These are phyloP conservation scores for Spatulosminthurus flaviceps DNA, from an alignment of 2,888 invertebrate genomes.

Conservation along the genomic window DNA sequence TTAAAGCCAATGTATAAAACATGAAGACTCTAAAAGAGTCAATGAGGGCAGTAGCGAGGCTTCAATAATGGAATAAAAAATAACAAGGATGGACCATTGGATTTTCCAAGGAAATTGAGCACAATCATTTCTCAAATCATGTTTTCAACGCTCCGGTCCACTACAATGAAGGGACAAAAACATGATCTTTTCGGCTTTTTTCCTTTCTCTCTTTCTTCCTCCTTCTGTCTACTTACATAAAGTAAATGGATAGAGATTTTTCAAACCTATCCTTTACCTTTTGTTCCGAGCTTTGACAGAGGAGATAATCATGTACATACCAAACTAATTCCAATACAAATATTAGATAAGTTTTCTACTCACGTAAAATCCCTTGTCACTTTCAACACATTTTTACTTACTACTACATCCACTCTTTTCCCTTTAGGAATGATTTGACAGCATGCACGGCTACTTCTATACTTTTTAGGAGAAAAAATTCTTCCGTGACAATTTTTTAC, in stretches of 20 bases:
- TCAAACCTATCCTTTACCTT: background rate
- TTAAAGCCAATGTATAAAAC: background rate
- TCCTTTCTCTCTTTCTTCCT: conserved; percentile 5
- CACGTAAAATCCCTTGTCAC: conserved; percentile 13
- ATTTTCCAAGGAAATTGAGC: conserved; percentile 36
- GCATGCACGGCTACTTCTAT: no score
- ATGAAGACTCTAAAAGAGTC: background rate
- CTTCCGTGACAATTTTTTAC: no score
- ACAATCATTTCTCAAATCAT: conserved; percentile 48
- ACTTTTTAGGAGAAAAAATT: no score
- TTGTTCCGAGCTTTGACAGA: background rate
- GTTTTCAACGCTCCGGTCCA: conserved; percentile 47
- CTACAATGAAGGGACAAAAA: conserved; percentile 40
- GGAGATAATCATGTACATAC: background rate
- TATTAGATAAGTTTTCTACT: background rate
- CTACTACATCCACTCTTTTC: background rate
- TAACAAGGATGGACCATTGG: conserved; percentile 7
- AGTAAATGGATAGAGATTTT: background rate
- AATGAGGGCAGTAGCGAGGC: conserved; percentile 8
- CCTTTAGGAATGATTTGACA: no score
- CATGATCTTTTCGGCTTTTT: conserved; percentile 31
- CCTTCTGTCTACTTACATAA: background rate
- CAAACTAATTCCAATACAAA: conserved; percentile 1
- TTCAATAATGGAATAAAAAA: conserved; percentile 14
- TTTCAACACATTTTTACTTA: background rate